Evolutionary conservation across 2,888 invertebrate genomes (phyloP).

Genomic region (Oscheius sp.): DNA sequence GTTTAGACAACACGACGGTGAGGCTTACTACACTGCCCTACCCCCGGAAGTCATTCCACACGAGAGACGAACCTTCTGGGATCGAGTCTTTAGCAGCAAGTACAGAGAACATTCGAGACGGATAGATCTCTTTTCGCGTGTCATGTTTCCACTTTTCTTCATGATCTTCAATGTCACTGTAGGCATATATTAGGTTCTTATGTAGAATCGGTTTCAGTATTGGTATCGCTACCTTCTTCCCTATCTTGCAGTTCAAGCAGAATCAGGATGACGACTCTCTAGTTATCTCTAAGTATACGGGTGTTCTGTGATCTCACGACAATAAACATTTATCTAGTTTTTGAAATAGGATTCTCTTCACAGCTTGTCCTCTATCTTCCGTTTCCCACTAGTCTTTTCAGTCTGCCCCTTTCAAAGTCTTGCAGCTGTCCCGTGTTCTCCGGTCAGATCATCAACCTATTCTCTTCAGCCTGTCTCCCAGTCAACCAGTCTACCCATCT

Average conservation of each 20-base stretch:
- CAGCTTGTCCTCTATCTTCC: background rate
- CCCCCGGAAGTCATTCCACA: constrained; percentile 27
- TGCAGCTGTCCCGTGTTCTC: too few species aligned
- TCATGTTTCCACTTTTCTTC: constrained; percentile 64
- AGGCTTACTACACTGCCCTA: constrained; percentile 28
- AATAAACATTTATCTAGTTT: background rate
- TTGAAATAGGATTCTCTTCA: background rate
- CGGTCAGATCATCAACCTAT: too few species aligned
- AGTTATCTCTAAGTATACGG: background rate
- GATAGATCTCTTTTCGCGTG: constrained; percentile 64
- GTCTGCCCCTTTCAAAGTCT: too few species aligned
- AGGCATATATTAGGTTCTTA: constrained; percentile 17
- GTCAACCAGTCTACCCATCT: too few species aligned
- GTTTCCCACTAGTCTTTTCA: background rate
- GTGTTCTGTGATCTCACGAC: constrained; percentile 1
- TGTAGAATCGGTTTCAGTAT: constrained; percentile 40
- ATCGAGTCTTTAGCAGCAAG: constrained; percentile 46
- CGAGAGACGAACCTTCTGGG: constrained; percentile 30
- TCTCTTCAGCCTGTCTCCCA: too few species aligned
- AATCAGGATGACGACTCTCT: background rate
- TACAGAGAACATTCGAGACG: constrained; percentile 60
- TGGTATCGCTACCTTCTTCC: constrained; percentile 47
- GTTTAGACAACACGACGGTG: constrained; percentile 32
- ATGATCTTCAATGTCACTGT: constrained; percentile 66
- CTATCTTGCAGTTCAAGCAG: constrained; percentile 42